phyloP scores from a whole-genome alignment of 2,797 vertebrate species.

The Gymnothorax javanicus region DNA sequence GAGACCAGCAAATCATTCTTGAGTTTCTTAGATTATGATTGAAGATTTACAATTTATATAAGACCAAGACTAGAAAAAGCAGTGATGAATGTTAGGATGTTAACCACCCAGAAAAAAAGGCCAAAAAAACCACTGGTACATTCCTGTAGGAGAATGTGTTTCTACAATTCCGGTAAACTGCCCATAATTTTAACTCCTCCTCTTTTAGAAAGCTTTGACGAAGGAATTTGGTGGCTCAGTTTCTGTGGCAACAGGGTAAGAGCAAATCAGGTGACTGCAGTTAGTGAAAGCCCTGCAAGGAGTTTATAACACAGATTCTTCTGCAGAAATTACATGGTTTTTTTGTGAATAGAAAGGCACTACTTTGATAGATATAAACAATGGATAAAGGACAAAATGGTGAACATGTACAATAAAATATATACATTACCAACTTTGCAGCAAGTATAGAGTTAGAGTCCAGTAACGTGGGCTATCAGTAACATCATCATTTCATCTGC shows the following conservation, averaged over 20 bases:
- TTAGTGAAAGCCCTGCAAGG: neutral
- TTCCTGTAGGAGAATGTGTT: neutral
- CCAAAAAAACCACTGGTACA: neutral
- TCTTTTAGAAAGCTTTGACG: neutral
- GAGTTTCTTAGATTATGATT: neutral
- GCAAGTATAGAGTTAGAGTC: neutral
- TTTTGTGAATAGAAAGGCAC: neutral
- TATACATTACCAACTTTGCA: neutral
- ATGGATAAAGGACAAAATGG: too few relatives aligned
- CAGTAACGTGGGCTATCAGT: neutral
- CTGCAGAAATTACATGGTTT: neutral
- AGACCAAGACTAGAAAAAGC: neutral
- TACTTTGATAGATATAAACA: neutral
- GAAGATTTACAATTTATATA: neutral
- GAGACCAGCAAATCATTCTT: neutral
- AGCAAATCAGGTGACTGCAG: conserved; percentile 5
- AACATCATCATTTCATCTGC: conserved; percentile 2
- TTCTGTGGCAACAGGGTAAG: conserved; percentile 4
- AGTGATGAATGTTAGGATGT: neutral
- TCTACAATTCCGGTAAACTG: neutral
- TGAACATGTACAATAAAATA: neutral
- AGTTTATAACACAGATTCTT: neutral
- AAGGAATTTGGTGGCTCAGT: neutral
- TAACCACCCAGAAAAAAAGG: neutral
- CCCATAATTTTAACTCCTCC: neutral